Evolutionary conservation across 1,140 invertebrate genomes (phyloP), one percentile per base, ranked within the genome.

Genomic region (Camponotus vicinus): DNA sequence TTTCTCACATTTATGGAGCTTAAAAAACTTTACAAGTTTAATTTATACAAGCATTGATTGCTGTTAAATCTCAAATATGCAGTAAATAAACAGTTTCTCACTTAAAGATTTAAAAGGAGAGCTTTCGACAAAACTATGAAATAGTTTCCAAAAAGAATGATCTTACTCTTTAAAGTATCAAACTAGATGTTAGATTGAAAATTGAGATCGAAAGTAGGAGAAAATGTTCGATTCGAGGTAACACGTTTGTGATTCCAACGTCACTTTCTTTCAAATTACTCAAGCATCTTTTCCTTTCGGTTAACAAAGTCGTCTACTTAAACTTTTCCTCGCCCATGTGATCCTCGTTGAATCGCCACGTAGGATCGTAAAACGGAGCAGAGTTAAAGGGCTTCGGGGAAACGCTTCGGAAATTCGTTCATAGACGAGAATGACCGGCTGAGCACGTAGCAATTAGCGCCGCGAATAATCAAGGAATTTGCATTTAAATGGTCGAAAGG

Each of bases 401-500:
- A 87, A 52, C 61, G 32, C 37, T 78, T 76, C 55, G 85, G 57
- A 70, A 71, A 90, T 90, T 89, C 76, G 66, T 55, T 87, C 55
- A 64, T 27, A 45, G 70, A 40, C 52, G 57, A 84, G 88, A 84
- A 86, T 71, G 80, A 87, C 61, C 88, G 88, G 42, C 40, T 71
- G 76, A 88, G 87, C 92, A 93, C 90, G 88, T 90, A 92, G 92
- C 92, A 94, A 94, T 94, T 94, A 94, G 92, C 90, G 88, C 90
- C 79, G 73, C 70, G 83, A 86, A 90, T 94, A 94, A 94, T 94
- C 92, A 93, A 93, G 89, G 88, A 93, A 94, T 94, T 94, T 94
- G 92, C 93, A 94, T 94, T 93, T 94, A 94, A 94, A 93, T 93
- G 91, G 85, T 89, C 89, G 91, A 93, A 93, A 92, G 92, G 93